Base-by-base conservation (phyloP, 2,797 vertebrate species). In the Iguana delicatissima region DNA sequence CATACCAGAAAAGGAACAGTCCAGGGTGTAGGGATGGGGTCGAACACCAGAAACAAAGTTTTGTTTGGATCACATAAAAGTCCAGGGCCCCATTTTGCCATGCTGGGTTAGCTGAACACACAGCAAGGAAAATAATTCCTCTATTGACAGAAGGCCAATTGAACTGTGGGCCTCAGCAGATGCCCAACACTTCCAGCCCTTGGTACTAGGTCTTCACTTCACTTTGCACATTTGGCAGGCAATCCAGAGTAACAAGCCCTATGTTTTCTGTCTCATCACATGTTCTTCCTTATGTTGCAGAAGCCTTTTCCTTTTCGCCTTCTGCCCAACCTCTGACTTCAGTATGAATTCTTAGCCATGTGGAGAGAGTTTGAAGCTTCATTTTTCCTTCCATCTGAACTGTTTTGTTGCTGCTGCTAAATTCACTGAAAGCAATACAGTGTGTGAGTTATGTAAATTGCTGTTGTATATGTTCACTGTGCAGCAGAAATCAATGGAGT, bases 351-450 rank as follows among this genome's bases (percentile, higher is more conserved):
- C 20, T 80, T 88, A 38, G 84, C 14, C 29, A 26, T 42, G 6
- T n/a, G 35, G 57, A 64, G 73, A 55, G 57, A 77, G 59, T 52
- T 69, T 42, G 35, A 80, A 67, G 50, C 8, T 57, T 88, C 4
- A 2, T 88, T 88, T 88, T 79, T 57, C 24, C 76, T 90, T 67
- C 46, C 80, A 42, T 62, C 42, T 52, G 85, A 90, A 81, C 35
- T 82, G 74, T 42, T 79, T 79, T 79, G 76, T 50, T 50, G 76
- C 29, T 69, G 67, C 80, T 86, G 52, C 57, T 57, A 29, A 79
- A 69, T 77, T 77, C 89, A 77, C 26, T 87, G 91, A 91, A 89
- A n/a, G 6, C 86, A 50, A 82, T 87, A 26, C 91, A 91, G 82
- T 86, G 2, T 67, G 82, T 42, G 0, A 92, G 67, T 91, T 89